Conservation (phyloP, 1,140 invertebrate species). For the Caerostris extrusa region DNA sequence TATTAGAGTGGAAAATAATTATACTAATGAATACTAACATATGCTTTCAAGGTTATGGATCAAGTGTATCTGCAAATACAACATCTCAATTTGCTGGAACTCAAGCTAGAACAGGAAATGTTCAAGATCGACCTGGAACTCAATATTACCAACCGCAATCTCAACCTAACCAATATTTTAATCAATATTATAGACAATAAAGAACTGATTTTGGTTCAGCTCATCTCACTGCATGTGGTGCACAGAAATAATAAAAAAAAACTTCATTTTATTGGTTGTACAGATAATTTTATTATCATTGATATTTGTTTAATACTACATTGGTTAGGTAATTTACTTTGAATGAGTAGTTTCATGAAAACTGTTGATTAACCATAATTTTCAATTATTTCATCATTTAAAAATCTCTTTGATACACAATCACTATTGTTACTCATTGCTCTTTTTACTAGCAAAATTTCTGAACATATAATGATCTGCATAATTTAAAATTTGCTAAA, state of each 20-base stretch:
- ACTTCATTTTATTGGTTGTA: neutral
- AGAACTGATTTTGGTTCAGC: neutral
- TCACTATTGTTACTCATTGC: neutral
- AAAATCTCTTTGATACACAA: neutral
- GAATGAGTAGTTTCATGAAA: neutral
- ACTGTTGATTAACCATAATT: neutral
- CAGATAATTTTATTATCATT: neutral
- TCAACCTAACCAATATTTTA: conserved; percentile 45
- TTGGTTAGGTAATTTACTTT: neutral
- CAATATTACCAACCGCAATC: conserved; percentile 58
- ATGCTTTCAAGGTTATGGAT: conserved; percentile 51
- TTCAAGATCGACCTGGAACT: neutral
- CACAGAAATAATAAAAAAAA: neutral
- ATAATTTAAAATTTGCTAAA: too few relatives aligned
- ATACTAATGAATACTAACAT: neutral
- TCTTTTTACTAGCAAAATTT: neutral
- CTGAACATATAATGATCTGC: too few relatives aligned
- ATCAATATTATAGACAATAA: conserved; percentile 65
- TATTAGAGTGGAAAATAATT: neutral
- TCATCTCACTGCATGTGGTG: conserved; percentile 22
- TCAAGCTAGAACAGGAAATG: neutral
- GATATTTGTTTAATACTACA: neutral
- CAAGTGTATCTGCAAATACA: neutral
- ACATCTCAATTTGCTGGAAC: conserved; percentile 8
- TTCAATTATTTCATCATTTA: neutral